Percentiles rank a stretch among this genome's conserved stretches.
Evolutionary conservation across 1,140 invertebrate genomes (phyloP).

Genomic region (Diorhabda carinulata): DNA sequence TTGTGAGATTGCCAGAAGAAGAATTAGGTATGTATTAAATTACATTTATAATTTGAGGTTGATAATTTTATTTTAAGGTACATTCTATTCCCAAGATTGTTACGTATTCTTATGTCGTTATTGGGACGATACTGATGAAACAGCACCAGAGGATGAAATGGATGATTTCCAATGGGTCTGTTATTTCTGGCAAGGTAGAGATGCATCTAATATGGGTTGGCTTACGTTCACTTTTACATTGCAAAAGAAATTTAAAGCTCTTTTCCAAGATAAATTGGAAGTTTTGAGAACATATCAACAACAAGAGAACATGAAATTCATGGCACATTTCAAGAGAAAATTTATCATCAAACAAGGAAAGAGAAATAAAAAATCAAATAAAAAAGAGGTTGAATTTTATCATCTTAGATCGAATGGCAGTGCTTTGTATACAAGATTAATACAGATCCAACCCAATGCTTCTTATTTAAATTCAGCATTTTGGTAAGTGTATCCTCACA

Average conservation of each 20-base stretch:
- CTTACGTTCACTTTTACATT: constrained; percentile 97
- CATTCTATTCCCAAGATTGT: constrained; percentile 93
- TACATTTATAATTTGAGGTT: not conserved
- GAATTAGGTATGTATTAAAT: constrained; percentile 70
- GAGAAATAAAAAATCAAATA: constrained; percentile 58
- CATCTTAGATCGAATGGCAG: constrained; percentile 95
- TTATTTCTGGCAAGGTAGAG: constrained; percentile 98
- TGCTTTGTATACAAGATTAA: constrained; percentile 86
- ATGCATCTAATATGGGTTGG: constrained; percentile 99
- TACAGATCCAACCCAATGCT: constrained; percentile 84
- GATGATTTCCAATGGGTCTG: constrained; percentile 95
- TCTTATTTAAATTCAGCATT: constrained; percentile 76
- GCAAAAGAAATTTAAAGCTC: constrained; percentile 94
- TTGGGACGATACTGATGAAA: constrained; percentile 69
- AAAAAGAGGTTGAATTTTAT: constrained; percentile 83
- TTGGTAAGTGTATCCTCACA: constrained; percentile 58
- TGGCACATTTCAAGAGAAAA: constrained; percentile 94
- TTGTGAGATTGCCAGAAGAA: constrained; percentile 90
- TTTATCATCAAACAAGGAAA: constrained; percentile 94
- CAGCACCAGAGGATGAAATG: constrained; percentile 53
- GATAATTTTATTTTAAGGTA: constrained; percentile 48
- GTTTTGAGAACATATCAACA: constrained; percentile 95
- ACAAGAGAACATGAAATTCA: constrained; percentile 98
- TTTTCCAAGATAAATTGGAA: constrained; percentile 91
- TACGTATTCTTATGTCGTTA: constrained; percentile 98